Conservation (phyloP, 2,797 vertebrate genomes). For the Selene dorsalis region DNA sequence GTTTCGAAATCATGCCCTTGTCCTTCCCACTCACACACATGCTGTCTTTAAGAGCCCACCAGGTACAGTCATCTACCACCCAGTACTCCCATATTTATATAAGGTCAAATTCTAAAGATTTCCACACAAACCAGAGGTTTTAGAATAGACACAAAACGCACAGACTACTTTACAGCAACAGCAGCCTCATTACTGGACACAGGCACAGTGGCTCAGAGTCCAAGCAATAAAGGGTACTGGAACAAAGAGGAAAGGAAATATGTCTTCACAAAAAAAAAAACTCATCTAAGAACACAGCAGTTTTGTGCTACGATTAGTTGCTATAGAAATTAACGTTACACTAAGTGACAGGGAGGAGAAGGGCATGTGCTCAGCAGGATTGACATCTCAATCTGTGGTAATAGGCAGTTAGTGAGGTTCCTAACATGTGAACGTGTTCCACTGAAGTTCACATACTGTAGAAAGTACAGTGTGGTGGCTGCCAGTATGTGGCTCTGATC, state of each 20-base stretch:
- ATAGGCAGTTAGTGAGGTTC: background rate
- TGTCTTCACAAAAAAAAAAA: background rate
- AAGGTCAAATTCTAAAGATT: background rate
- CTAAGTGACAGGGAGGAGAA: background rate
- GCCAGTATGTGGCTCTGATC: background rate
- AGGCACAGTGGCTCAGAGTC: background rate
- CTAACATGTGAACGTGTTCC: background rate
- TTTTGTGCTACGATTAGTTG: background rate
- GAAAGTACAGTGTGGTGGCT: background rate
- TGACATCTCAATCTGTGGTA: too few species aligned
- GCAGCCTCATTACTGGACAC: background rate
- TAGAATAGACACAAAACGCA: background rate
- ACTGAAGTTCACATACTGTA: background rate
- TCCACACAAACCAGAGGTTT: background rate
- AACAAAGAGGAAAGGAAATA: background rate
- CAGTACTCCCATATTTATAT: background rate
- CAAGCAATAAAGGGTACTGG: background rate
- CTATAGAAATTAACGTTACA: background rate
- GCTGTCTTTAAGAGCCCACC: background rate
- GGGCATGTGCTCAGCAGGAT: background rate
- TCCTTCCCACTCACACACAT: background rate
- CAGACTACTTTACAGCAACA: background rate
- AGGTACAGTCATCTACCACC: background rate
- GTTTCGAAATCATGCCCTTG: background rate
- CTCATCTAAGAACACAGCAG: background rate